Evolutionary conservation across 2,797 vertebrate species (phyloP).

Genomic region (Capromys pilorides): DNA sequence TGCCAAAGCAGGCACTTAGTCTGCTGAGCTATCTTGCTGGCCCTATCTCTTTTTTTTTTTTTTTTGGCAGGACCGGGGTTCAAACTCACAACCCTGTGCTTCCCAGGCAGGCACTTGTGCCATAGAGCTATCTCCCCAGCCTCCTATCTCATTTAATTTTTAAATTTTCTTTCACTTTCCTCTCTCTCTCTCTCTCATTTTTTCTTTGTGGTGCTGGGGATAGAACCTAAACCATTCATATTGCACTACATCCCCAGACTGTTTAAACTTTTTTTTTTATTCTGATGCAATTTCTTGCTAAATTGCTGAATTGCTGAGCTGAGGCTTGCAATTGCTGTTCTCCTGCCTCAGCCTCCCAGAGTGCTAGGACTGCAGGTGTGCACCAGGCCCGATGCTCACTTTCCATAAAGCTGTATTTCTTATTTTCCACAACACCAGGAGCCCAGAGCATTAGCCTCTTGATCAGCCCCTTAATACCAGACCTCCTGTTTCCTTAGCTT

Average conservation of each 20-base stretch:
- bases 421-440: neutral
- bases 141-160: no score
- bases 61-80: no score
- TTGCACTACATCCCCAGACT: neutral
- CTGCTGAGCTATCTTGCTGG: no score
- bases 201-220: neutral
- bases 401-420: neutral
- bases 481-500: neutral
- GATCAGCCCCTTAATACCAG: no score
- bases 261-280: neutral
- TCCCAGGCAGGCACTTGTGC: no score
- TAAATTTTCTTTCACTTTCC: no score
- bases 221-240: neutral
- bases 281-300: neutral
- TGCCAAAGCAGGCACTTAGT: no score
- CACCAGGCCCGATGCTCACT: neutral
- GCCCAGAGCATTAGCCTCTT: neutral
- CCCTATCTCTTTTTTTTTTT: no score
- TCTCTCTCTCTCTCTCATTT: no score
- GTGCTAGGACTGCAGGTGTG: neutral
- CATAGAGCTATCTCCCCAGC: no score
- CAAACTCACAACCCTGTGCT: no score
- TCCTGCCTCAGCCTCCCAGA: neutral
- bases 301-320: neutral
- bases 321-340: neutral